Conservation (phyloP, 2,888 invertebrate genomes). For the Macropis europaea region DNA sequence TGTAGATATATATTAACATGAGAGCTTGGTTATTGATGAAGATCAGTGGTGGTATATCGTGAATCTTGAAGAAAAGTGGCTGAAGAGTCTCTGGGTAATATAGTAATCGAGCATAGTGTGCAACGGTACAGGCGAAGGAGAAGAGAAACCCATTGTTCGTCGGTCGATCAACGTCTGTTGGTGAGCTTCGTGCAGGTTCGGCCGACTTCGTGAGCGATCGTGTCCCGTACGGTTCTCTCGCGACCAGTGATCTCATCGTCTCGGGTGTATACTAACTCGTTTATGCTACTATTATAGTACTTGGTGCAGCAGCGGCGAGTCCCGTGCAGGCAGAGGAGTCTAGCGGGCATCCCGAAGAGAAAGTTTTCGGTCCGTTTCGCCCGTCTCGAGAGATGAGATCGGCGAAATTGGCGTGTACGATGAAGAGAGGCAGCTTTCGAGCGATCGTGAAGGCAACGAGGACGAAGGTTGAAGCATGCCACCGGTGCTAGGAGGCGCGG, state of each 20-base stretch:
- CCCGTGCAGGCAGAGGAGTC: too few relatives aligned
- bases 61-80: too few relatives aligned
- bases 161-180: constrained; percentile 63
- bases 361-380: too few relatives aligned
- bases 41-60: not conserved
- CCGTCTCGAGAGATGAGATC: constrained; percentile 57
- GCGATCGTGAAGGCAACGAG: constrained; percentile 18
- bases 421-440: constrained; percentile 53
- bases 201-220: constrained; percentile 62
- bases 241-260: constrained; percentile 45
- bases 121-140: too few relatives aligned
- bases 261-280: too few relatives aligned
- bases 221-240: constrained; percentile 43
- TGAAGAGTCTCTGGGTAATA: too few relatives aligned
- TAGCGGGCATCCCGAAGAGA: too few relatives aligned
- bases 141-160: constrained; percentile 66
- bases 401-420: constrained; percentile 52
- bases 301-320: too few relatives aligned
- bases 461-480: constrained; percentile 72
- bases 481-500: constrained; percentile 79
- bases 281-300: too few relatives aligned
- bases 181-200: constrained; percentile 55
- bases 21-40: too few relatives aligned
- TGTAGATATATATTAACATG: too few relatives aligned
- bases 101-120: too few relatives aligned